These are phyloP conservation scores for Pseudorasbora parva DNA, from an alignment of 2,113 vertebrate genomes.

Conservation along the genomic window DNA sequence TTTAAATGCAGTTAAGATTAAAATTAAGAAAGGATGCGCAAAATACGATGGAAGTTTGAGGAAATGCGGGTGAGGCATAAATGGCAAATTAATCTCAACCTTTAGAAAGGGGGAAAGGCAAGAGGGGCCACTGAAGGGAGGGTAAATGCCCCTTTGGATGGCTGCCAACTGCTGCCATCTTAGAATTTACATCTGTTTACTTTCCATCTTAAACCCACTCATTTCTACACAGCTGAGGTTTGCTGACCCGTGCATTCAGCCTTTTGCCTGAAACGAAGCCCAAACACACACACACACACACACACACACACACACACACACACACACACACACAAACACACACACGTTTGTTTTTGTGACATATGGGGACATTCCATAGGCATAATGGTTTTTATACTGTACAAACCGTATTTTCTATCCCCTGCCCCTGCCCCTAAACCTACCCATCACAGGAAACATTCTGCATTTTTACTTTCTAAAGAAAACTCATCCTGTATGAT, in stretches of 20 bases:
- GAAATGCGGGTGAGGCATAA: slow-evolving; percentile 39
- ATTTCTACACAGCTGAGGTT: slow-evolving; percentile 62
- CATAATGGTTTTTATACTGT: too few species aligned
- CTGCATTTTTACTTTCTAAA: too few species aligned
- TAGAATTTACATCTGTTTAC: slow-evolving; percentile 80
- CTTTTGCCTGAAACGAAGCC: slow-evolving; percentile 66
- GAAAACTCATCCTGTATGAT: too few species aligned
- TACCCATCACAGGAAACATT: too few species aligned
- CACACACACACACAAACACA: too few species aligned
- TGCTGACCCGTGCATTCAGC: slow-evolving; percentile 69
- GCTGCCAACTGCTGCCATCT: slow-evolving; percentile 72
- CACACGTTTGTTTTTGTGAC: too few species aligned
- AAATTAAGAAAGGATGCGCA: not conserved
- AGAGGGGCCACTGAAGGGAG: slow-evolving; percentile 24
- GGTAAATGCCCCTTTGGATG: slow-evolving; percentile 65
- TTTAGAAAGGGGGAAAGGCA: slow-evolving; percentile 39
- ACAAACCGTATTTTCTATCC: too few species aligned
- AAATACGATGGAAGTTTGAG: slow-evolving; percentile 19
- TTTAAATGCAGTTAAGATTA: not conserved
- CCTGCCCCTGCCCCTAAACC: too few species aligned
- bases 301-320: too few species aligned
- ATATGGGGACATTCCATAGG: too few species aligned
- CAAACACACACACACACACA: too few species aligned
- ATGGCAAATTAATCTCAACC: slow-evolving; percentile 58
- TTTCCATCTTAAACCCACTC: slow-evolving; percentile 70